A percentile compares a stretch with the other conserved stretches of the same genome.
phyloP scores from a whole-genome alignment of 2,888 invertebrate species.

The Sphinx pinastri region DNA sequence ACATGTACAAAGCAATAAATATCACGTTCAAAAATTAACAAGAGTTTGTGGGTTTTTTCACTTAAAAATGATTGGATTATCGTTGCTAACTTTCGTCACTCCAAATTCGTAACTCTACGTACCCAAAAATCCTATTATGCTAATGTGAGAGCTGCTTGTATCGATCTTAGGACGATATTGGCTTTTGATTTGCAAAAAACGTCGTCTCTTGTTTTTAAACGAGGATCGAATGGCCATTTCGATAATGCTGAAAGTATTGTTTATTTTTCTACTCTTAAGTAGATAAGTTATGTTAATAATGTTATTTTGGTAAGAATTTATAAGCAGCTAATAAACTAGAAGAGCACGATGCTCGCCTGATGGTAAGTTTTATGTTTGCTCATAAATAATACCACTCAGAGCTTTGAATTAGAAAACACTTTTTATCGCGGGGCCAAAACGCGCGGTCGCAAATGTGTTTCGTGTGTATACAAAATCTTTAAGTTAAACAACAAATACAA shows the following conservation, averaged over 20 bases:
- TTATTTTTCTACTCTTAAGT: constrained; percentile 20
- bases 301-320: neutral
- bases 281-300: neutral
- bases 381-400: too few species aligned
- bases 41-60: neutral
- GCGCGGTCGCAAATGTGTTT: too few species aligned
- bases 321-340: too few species aligned
- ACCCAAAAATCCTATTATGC: constrained; percentile 76
- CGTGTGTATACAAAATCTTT: too few species aligned
- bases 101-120: constrained; percentile 46
- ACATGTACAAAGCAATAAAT: too few species aligned
- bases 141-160: constrained; percentile 75
- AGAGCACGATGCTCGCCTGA: too few species aligned
- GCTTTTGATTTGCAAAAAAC: constrained; percentile 80
- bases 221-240: constrained; percentile 49
- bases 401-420: too few species aligned
- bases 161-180: constrained; percentile 75
- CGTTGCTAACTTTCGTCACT: constrained; percentile 14
- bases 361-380: too few species aligned
- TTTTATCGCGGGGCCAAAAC: too few species aligned
- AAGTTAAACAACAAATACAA: too few species aligned
- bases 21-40: neutral
- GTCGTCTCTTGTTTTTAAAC: constrained; percentile 71
- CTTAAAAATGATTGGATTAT: constrained; percentile 19
- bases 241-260: constrained; percentile 16